Conservation (phyloP, 1,140 invertebrate genomes). For the Maniola jurtina region DNA sequence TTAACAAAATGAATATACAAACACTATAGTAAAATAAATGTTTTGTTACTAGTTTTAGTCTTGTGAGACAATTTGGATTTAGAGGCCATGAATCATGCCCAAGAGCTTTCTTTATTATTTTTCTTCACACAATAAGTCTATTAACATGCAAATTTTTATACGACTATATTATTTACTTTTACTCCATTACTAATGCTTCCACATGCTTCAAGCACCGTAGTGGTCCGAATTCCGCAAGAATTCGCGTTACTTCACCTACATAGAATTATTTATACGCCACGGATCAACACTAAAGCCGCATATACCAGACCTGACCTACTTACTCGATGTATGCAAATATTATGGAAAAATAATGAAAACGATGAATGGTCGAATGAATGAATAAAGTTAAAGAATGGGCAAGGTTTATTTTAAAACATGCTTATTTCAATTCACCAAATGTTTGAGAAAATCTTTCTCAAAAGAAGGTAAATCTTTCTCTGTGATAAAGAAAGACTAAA, state of each 20-base stretch:
- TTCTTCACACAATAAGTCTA: background rate
- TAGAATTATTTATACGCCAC: conserved; percentile 36
- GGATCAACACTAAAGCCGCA: conserved; percentile 23
- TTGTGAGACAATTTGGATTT: too few species aligned
- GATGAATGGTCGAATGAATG: conserved; percentile 8
- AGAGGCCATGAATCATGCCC: background rate
- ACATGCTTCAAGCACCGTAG: conserved; percentile 51
- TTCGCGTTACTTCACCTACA: conserved; percentile 64
- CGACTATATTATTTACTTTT: conserved; percentile 12
- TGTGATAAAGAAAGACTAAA: too few species aligned
- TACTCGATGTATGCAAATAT: conserved; percentile 26
- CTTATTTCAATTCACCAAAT: too few species aligned
- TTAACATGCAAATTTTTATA: conserved; percentile 13
- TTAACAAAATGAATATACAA: too few species aligned
- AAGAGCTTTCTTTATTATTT: background rate
- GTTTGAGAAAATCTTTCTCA: too few species aligned
- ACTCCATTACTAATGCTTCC: conserved; percentile 12
- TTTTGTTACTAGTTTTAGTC: too few species aligned
- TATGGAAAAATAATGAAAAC: conserved; percentile 17
- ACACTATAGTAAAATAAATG: too few species aligned
- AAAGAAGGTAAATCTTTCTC: too few species aligned
- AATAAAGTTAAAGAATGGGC: too few species aligned
- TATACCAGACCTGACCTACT: conserved; percentile 19
- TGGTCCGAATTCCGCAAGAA: conserved; percentile 57
- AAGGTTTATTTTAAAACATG: too few species aligned